phyloP scores from a whole-genome alignment of 2,113 vertebrate species.

The Uropsilus gracilis region DNA sequence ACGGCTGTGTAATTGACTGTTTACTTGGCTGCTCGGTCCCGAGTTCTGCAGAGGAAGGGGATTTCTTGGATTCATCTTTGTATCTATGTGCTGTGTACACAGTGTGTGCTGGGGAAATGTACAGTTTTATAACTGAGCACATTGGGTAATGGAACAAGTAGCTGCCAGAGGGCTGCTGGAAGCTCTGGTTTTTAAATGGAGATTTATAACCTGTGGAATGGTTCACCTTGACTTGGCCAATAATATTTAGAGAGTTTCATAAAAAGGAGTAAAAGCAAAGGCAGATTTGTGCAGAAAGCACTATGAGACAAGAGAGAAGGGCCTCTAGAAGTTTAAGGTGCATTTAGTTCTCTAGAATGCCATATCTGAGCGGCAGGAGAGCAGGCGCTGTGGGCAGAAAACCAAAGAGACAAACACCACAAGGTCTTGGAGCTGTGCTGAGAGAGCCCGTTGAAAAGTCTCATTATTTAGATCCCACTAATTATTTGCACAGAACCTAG shows the following conservation, averaged over 20 bases:
- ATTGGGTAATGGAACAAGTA: not conserved
- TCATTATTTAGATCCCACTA: not conserved
- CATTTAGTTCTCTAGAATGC: not conserved
- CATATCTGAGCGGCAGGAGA: fast-evolving
- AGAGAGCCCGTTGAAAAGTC: not conserved
- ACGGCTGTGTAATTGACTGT: not conserved
- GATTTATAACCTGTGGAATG: not conserved
- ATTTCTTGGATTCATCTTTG: not conserved
- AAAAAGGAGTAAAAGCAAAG: not conserved
- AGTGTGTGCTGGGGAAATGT: not conserved
- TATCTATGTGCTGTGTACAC: not conserved
- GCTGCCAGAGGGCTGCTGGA: not conserved
- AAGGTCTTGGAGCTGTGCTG: not conserved
- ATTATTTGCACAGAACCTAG: not conserved
- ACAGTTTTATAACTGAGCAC: constrained; percentile 12
- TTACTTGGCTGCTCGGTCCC: not conserved
- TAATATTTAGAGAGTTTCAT: not conserved
- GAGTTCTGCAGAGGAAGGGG: not conserved
- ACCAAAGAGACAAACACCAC: fast-evolving
- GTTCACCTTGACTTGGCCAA: not conserved
- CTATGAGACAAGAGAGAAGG: not conserved
- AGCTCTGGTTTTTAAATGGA: not conserved
- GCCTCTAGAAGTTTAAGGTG: not conserved
- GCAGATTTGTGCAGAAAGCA: not conserved
- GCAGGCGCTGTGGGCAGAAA: not conserved